These are phyloP conservation scores for Jaculus jaculus DNA, from an alignment of 2,113 vertebrate species.

Conservation along the genomic window DNA sequence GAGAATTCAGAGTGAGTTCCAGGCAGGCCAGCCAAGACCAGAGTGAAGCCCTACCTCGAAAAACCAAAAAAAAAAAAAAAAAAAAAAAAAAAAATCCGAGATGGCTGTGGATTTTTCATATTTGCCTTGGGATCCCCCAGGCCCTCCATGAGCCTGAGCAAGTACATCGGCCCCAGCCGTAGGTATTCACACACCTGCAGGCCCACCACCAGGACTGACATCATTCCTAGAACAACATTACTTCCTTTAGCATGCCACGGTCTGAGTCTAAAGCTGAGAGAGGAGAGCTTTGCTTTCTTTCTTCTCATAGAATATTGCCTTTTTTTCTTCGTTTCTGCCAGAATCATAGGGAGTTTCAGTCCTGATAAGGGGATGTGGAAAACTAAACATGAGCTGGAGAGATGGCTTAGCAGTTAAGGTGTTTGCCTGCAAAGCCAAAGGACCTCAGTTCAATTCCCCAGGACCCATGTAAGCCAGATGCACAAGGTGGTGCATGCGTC, in stretches of 20 bases:
- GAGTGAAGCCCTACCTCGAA: no score
- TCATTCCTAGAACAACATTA: accelerated
- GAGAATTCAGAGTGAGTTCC: no score
- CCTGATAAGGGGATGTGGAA: background rate
- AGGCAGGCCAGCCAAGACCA: no score
- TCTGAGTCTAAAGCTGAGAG: background rate
- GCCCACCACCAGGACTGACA: background rate
- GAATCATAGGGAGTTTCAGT: background rate
- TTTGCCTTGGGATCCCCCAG: constrained; percentile 37
- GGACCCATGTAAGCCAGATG: no score
- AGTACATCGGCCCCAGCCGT: background rate
- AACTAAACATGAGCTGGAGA: background rate
- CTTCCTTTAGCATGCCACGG: background rate
- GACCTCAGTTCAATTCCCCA: no score
- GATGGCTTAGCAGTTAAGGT: no score
- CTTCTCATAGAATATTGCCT: background rate
- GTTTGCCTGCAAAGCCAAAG: no score
- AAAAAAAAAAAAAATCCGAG: constrained; percentile 42
- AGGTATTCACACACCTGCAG: background rate
- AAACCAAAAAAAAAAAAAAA: no score
- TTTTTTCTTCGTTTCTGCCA: background rate
- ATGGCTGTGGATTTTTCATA: constrained; percentile 1
- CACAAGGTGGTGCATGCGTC: no score
- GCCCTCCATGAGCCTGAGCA: background rate
- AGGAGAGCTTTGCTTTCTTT: background rate